These are phyloP conservation scores for Ptiloglossa arizonensis DNA, from an alignment of 1,140 invertebrate species.

Conservation along the genomic window DNA sequence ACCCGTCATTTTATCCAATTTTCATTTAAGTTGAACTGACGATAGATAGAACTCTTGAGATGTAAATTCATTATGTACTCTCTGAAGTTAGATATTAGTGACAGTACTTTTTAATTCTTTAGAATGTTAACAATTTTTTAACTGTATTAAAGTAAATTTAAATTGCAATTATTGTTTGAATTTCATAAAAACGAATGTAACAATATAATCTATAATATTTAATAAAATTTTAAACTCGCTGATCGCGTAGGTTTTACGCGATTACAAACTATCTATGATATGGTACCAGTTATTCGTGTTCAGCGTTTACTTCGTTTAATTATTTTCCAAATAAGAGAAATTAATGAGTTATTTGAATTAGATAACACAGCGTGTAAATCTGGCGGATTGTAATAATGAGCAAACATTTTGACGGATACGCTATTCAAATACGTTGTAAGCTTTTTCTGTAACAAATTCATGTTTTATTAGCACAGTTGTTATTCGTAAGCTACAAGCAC, in stretches of 20 bases:
- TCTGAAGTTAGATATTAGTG: no score
- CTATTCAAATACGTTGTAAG: background rate
- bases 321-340: background rate
- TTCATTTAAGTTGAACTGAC: no score
- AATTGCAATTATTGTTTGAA: no score
- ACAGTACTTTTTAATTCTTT: no score
- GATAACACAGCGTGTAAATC: background rate
- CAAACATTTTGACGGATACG: constrained; percentile 8
- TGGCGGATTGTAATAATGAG: background rate
- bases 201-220: background rate
- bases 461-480: constrained; percentile 33
- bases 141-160: no score
- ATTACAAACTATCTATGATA: background rate
- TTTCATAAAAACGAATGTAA: background rate
- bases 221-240: background rate
- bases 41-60: no score
- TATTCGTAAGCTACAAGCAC: background rate
- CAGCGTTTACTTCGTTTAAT: background rate
- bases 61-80: background rate
- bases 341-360: constrained; percentile 38
- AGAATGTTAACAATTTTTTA: no score
- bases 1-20: no score
- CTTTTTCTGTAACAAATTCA: background rate
- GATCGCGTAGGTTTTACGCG: background rate
- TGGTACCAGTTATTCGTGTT: background rate